Evolutionary conservation across 2,797 vertebrate genomes (phyloP).

Genomic region (Arctocebus calabarensis): DNA sequence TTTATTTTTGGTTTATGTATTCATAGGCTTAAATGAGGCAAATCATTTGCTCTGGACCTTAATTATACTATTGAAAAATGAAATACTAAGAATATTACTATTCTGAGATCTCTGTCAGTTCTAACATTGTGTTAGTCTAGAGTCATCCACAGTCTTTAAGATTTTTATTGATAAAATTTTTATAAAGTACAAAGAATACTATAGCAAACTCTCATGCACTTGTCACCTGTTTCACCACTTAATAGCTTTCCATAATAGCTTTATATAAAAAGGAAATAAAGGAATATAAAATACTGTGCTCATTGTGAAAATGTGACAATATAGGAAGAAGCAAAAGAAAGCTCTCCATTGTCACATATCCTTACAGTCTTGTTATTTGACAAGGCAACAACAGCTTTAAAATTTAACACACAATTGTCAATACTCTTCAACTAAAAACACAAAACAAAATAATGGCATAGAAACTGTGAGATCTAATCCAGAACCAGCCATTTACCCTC

Average conservation of each 20-base stretch:
- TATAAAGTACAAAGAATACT: not conserved
- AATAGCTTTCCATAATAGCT: not conserved
- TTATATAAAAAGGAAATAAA: not conserved
- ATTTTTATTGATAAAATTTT: not conserved
- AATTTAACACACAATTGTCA: not conserved
- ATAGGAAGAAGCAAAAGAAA: not conserved
- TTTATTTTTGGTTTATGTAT: not conserved
- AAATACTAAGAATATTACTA: not conserved
- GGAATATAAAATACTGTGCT: not conserved
- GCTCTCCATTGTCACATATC: not conserved
- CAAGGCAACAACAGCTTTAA: not conserved
- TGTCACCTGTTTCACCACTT: not conserved
- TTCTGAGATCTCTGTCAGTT: not conserved
- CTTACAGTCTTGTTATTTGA: not conserved
- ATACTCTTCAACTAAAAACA: not conserved
- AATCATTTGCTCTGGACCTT: not conserved
- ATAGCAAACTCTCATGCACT: fast-evolving
- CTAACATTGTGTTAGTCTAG: not conserved
- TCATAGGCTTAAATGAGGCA: not conserved
- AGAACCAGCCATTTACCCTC: not conserved
- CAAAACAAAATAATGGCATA: too few relatives aligned
- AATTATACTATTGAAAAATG: not conserved
- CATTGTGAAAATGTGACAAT: not conserved
- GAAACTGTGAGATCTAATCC: not conserved
- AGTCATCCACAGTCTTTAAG: not conserved